Base-by-base conservation (phyloP, 2,113 vertebrate species). In the Erinaceus europaeus region DNA sequence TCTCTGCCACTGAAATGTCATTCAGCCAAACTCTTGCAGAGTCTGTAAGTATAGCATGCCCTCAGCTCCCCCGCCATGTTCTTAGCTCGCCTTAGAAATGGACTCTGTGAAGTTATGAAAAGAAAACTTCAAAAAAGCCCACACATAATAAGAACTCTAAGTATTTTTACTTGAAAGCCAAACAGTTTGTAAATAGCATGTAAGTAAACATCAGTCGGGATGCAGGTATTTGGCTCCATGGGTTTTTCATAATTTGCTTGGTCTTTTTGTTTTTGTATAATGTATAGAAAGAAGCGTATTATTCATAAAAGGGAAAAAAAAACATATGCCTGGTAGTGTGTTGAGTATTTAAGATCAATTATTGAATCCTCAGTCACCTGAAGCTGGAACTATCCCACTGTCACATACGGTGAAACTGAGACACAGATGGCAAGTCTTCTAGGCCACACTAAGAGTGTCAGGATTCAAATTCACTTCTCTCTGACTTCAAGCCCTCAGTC, bases 161-260 rank as follows among this genome's bases (percentile, higher is more conserved):
- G 25, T 55, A 79, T 44, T 85, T 91, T 92, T 34, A 91, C 76
- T 79, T 79, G 79, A 79, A 91, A 91, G 53, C 55, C 11, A 36
- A 65, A 85, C 23, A 44, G 82, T 71, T 82, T 93, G 20, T 82
- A 71, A 92, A 67, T 92, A 83, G 79, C 79, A 50, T 4, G 0
- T 78, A 53, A 77, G 61, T 75, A 85, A 88, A 88, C 71, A 89
- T 55, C 42, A 83, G 82, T 92, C 71, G 92, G 34, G 61, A 73
- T 65, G 21, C n/a, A 57, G 38, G 83, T 17, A 46, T 34, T 18
- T 36, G 38, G 68, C 52, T 59, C 34, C 40, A 3, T 36, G 79
- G 71, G 38, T 10, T 25, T 92, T 89, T 64, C 21, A 36, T 38
- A 25, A 38, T 20, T 13, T 80, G n/a, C n/a, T n/a, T n/a, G n/a